Evolutionary conservation across 2,113 vertebrate genomes (phyloP).

Genomic region (Channa maculata): DNA sequence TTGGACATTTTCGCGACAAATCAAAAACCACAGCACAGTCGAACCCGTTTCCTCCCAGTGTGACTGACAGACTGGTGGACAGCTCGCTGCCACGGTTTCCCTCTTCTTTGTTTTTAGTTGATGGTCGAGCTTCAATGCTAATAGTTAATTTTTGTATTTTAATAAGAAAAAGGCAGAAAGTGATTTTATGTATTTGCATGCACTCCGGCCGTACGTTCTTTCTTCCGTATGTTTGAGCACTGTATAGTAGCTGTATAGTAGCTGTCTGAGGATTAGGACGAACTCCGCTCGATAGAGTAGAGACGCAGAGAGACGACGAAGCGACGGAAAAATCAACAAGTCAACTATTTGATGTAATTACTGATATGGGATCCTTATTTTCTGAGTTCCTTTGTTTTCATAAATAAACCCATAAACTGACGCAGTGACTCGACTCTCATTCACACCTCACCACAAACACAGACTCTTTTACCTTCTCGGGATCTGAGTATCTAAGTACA

Average conservation of each 20-base stretch:
- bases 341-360: conserved; percentile 90
- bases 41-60: not conserved
- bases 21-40: not conserved
- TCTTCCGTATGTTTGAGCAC: conserved; percentile 92
- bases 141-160: conserved; percentile 89
- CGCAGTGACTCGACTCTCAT: not conserved
- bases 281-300: conserved; percentile 56
- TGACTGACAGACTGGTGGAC: conserved; percentile 37
- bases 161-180: conserved; percentile 83
- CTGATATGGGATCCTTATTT: conserved; percentile 89
- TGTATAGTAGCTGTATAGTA: conserved; percentile 89
- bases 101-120: conserved; percentile 73
- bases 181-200: conserved; percentile 97
- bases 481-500: too few relatives aligned
- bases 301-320: conserved; percentile 59
- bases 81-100: conserved; percentile 64
- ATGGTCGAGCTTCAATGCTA: conserved; percentile 69
- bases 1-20: conserved; percentile 1
- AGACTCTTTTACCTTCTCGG: too few relatives aligned
- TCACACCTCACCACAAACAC: too few relatives aligned
- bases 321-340: conserved; percentile 81
- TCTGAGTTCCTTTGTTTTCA: conserved; percentile 93
- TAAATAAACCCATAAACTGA: conserved; percentile 91
- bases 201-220: conserved; percentile 90
- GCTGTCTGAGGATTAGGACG: conserved; percentile 69